phyloP scores from a whole-genome alignment of 2,888 invertebrate genomes.

The Trichogramma evanescens region DNA sequence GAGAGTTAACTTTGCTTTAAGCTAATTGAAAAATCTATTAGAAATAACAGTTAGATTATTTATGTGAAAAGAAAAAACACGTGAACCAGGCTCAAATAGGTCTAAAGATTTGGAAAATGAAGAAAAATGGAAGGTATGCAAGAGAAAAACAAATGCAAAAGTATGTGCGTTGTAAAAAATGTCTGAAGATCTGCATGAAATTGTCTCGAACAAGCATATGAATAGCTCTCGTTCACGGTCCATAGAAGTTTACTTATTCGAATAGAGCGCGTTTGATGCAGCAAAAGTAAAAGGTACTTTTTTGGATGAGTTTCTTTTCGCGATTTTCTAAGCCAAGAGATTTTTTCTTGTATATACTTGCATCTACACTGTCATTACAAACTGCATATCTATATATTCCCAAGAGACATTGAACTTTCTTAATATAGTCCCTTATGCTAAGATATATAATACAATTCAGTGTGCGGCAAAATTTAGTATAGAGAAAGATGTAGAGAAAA shows the following conservation, averaged over 20 bases:
- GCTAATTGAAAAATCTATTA: no score
- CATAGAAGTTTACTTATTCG: slow-evolving; percentile 34
- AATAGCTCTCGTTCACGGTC: not conserved
- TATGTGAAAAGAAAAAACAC: no score
- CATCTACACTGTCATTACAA: not conserved
- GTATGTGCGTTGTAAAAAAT: not conserved
- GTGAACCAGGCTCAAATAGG: no score
- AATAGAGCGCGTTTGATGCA: slow-evolving; percentile 27
- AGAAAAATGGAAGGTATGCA: not conserved
- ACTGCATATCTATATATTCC: slow-evolving; percentile 1
- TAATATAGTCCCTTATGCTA: slow-evolving; percentile 24
- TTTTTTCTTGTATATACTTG: slow-evolving; percentile 6
- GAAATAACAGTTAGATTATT: no score
- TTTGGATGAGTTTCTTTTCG: slow-evolving; percentile 10
- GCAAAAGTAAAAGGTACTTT: not conserved
- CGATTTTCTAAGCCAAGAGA: slow-evolving; percentile 19
- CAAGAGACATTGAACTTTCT: slow-evolving; percentile 31
- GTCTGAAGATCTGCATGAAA: not conserved
- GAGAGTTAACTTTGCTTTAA: no score
- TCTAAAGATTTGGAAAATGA: not conserved
- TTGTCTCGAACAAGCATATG: not conserved
- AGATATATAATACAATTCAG: not conserved
- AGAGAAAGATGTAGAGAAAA: no score
- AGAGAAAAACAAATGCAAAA: not conserved
- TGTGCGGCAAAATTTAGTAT: not conserved